Evolutionary conservation across 2,888 invertebrate species (phyloP).

Genomic region (Cylindroiulus punctatus): DNA sequence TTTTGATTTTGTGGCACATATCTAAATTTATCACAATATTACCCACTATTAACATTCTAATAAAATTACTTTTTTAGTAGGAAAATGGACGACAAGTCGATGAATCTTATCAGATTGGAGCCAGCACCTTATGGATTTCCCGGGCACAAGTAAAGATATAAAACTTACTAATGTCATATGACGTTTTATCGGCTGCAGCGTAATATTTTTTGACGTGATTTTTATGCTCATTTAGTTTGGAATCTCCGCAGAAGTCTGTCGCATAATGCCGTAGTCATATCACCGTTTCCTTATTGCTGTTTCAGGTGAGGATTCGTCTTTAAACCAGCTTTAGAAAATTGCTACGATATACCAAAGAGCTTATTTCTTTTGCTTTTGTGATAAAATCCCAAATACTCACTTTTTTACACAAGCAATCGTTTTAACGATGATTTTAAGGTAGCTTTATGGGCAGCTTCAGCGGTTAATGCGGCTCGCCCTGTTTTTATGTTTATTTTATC

Average conservation of each 20-base stretch:
- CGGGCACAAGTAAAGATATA: constrained; percentile 56
- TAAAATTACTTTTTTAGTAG: constrained; percentile 11
- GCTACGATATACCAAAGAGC: background rate
- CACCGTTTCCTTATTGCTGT: background rate
- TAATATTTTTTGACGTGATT: background rate
- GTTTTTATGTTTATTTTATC: background rate
- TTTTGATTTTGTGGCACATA: background rate
- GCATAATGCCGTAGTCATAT: background rate
- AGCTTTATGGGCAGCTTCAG: background rate
- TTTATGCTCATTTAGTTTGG: constrained; percentile 9
- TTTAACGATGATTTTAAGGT: background rate
- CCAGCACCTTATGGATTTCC: constrained; percentile 49
- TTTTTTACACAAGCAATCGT: background rate
- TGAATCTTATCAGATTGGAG: constrained; percentile 2
- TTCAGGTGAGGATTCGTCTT: background rate
- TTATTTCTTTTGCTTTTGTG: background rate
- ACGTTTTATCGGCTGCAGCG: background rate
- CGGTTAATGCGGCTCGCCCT: background rate
- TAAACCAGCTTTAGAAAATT: background rate
- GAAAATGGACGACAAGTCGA: background rate
- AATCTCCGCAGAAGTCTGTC: constrained; percentile 33
- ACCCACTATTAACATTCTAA: constrained; percentile 58
- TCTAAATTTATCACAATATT: constrained; percentile 53
- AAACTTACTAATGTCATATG: constrained; percentile 25
- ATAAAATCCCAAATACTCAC: background rate